Percentiles rank a stretch among this genome's conserved stretches.
These are phyloP conservation scores for Psilopsiagon aymara DNA, from an alignment of 2,113 vertebrate genomes.

Conservation along the genomic window DNA sequence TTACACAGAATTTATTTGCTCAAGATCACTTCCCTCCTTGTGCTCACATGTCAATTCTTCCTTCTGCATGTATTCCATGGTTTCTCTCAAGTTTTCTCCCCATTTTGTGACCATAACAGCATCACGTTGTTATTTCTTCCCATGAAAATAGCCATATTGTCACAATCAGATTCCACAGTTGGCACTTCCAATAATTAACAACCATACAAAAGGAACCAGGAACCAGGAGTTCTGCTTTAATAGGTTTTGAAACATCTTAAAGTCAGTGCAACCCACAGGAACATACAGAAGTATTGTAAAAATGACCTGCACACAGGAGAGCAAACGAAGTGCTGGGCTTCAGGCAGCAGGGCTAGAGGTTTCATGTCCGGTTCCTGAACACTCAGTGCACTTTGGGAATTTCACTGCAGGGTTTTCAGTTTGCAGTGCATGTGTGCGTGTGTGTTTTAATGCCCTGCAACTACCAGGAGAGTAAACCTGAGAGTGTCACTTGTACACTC, in stretches of 20 bases:
- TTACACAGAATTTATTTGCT: conserved; percentile 13
- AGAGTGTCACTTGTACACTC: background rate
- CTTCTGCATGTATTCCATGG: background rate
- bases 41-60: background rate
- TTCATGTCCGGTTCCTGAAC: background rate
- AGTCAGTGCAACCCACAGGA: conserved; percentile 61
- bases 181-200: background rate
- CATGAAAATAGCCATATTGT: background rate
- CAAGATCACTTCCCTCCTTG: background rate
- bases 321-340: background rate
- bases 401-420: background rate
- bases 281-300: conserved; percentile 20
- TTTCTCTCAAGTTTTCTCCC: background rate
- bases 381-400: background rate
- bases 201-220: background rate
- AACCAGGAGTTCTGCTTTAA: conserved; percentile 44
- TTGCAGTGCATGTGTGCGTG: background rate
- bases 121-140: background rate
- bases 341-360: conserved; percentile 26
- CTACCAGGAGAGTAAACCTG: background rate
- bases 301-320: background rate
- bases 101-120: background rate
- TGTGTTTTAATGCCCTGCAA: conserved; percentile 2
- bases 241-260: conserved; percentile 1
- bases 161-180: background rate